Base-by-base conservation (phyloP, 1,140 invertebrate genomes). In the Penaeus chinensis region DNA sequence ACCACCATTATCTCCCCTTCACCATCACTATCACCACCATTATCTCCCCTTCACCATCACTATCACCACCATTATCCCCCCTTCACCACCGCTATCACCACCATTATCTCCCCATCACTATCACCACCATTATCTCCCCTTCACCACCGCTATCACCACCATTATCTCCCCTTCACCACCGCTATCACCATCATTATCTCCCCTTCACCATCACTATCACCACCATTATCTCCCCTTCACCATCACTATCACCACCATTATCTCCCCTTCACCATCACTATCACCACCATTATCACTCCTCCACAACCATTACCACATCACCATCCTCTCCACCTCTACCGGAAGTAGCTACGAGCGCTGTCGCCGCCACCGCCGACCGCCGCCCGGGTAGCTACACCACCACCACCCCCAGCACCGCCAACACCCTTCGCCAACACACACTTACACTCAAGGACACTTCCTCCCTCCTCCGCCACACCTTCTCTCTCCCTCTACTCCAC, bases 11-110 rank as follows among this genome's bases (percentile, higher is more conserved):
- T n/a, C 5, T 2, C 5, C 37, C 37, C 5, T 37, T 37, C 37
- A 37, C 5, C 37, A 37, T 5, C 5, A 2, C 5, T 5, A 37
- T 37, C 37, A 37, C 5, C 5, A 5, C 5, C 37, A 37, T 37
- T 37, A 5, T 37, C 37, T 61, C 24, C 47, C 47, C 0, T 11
- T 4, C 63, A 54, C 63, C 76, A 47, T 61, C 47, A 62, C 19
- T 8, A 54, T 78, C 37, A n/a, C 76, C 20, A 22, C 13, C 37
- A 62, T 63, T 22, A 37, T 61, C 24, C n/a, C 32, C 37, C 13
- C 71, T n/a, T 76, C 47, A 47, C 24, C 83, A 78, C 60, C 76
- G 63, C 62, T 60, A 65, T 61, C 74, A 62, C 61, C 74, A 65
- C 42, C 32, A 42, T 37, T 22, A n/a, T 37, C 54, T 24, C 66